phyloP scores from a whole-genome alignment of 2,888 invertebrate genomes.

The Netelia inedita region DNA sequence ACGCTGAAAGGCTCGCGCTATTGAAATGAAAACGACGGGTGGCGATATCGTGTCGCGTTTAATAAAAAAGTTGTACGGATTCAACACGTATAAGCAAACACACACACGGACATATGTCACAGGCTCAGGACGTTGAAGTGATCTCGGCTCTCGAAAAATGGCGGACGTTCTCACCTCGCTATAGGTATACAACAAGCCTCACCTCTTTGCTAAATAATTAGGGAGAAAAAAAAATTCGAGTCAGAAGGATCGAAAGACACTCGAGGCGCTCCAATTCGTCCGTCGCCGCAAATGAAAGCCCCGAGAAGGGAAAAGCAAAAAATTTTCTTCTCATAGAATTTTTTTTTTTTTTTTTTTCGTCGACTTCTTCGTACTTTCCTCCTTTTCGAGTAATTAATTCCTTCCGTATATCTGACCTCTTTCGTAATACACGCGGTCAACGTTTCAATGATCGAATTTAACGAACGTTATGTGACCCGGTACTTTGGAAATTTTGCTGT shows the following conservation, averaged over 20 bases:
- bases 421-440: no score
- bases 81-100: background rate
- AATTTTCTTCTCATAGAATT: background rate
- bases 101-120: background rate
- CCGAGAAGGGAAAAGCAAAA: background rate
- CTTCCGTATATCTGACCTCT: no score
- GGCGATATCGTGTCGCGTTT: background rate
- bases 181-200: background rate
- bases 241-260: slow-evolving; percentile 6
- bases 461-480: no score
- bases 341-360: background rate
- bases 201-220: slow-evolving; percentile 1
- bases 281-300: background rate
- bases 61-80: no score
- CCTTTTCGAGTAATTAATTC: background rate
- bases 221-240: slow-evolving; percentile 6
- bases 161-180: no score
- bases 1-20: slow-evolving; percentile 9
- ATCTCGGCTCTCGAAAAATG: slow-evolving; percentile 15
- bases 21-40: slow-evolving; percentile 5
- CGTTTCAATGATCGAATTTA: no score
- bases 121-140: slow-evolving; percentile 17
- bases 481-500: background rate
- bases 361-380: background rate
- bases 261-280: slow-evolving; percentile 22